phyloP scores from a whole-genome alignment of 2,797 vertebrate genomes.

The Pseudochirops corinnae region DNA sequence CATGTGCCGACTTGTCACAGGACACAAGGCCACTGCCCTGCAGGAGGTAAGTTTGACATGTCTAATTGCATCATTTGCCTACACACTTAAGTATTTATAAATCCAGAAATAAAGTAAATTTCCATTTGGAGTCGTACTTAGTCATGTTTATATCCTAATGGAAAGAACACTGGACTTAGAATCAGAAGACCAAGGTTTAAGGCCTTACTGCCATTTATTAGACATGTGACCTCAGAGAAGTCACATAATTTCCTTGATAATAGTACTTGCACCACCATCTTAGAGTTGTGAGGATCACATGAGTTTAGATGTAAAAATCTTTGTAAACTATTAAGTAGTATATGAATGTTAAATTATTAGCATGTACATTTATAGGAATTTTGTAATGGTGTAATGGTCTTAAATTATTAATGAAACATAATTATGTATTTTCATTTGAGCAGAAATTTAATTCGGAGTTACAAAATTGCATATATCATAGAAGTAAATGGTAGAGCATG shows the following conservation, averaged over 20 bases:
- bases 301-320: neutral
- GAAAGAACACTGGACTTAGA: neutral
- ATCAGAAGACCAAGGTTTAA: neutral
- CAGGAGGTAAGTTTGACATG: conserved; percentile 89
- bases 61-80: fast-evolving
- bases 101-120: neutral
- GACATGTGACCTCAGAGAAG: neutral
- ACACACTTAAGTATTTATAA: neutral
- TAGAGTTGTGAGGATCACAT: neutral
- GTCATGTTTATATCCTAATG: neutral
- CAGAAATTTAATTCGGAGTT: neutral
- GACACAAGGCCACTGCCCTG: conserved; percentile 97
- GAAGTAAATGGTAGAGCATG: neutral
- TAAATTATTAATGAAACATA: neutral
- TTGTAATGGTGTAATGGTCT: neutral
- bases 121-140: neutral
- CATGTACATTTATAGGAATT: neutral
- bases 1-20: conserved; percentile 98
- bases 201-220: neutral
- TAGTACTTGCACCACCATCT: neutral
- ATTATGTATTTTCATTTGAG: neutral
- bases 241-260: neutral
- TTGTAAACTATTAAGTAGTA: neutral
- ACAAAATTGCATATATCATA: neutral
- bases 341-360: neutral